Evolutionary conservation across 2,888 invertebrate genomes (phyloP), one percentile per base, ranked within the genome.

Genomic region (Spodoptera exigua): DNA sequence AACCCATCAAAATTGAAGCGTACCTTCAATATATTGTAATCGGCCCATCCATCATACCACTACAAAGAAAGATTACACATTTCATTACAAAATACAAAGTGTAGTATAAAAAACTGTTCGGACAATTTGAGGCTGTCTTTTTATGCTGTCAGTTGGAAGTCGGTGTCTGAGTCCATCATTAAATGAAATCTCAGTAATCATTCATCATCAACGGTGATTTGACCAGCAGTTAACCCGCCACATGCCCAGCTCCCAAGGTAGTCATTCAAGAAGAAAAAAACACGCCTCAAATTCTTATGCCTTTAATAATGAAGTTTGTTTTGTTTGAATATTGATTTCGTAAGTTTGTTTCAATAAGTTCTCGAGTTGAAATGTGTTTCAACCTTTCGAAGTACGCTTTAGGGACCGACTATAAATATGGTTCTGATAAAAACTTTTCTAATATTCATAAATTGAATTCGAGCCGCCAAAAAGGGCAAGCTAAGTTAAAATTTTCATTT

Each of bases 151-250:
- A 85, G 88, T 85, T 89, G 89, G 88, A 75, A 89, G 89, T 87
- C 83, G 83, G 76, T 79, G 80, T 71, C 69, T 68, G 79, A 79
- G 82, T 78, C 87, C 87, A 82, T 91, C 90, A 93, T 93, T 93
- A 93, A 87, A 88, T 80, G 76, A 89, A 92, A 92, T 90, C 90
- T 89, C 83, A 82, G 91, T 90, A 93, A 94, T 93, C 92, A 93
- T 91, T 92, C 88, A 92, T 91, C 92, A 93, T 94, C 91, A 91
- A 84, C 83, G 77, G 83, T 83, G 87, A 92, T 91, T 90, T 90
- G 89, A 88, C 84, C 85, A 84, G 81, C 83, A 82, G 88, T 89
- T 89, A 89, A 85, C 86, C 84, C 84, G 88, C 87, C 86, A 84
- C 81, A 66, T 79, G 85, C 74, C 35, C 80, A 79, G 86, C 89